These are phyloP conservation scores for Macaca mulatta DNA, from an alignment of 2,113 vertebrate species.

Conservation along the genomic window DNA sequence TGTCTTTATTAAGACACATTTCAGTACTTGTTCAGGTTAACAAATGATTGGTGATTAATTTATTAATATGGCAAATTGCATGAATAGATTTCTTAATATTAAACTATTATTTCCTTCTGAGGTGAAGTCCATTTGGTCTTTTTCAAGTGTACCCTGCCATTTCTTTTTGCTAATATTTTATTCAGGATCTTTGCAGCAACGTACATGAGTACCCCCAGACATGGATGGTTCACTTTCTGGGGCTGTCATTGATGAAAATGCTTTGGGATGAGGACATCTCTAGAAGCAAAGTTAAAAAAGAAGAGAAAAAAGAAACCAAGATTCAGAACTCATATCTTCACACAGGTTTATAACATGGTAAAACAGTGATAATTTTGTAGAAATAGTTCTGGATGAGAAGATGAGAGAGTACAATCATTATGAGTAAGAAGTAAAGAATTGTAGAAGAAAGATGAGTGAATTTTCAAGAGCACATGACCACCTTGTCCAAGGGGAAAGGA, in stretches of 20 bases:
- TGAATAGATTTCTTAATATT: not conserved
- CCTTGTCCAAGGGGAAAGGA: not conserved
- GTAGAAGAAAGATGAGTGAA: not conserved
- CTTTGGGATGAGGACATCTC: not conserved
- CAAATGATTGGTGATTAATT: not conserved
- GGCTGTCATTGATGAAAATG: not conserved
- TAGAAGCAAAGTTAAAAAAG: not conserved
- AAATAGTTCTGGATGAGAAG: not conserved
- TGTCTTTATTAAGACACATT: not conserved
- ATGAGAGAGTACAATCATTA: not conserved
- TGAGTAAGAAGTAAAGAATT: not conserved
- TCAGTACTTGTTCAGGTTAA: not conserved
- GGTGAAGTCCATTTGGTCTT: not conserved
- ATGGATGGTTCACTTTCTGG: accelerated
- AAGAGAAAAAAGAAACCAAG: not conserved
- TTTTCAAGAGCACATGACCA: not conserved
- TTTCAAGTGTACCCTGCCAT: not conserved
- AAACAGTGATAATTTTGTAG: not conserved
- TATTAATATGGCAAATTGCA: not conserved
- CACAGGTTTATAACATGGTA: not conserved
- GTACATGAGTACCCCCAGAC: accelerated
- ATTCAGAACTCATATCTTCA: not conserved
- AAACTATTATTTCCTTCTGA: not conserved
- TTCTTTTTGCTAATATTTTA: not conserved
- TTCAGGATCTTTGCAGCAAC: not conserved